Base-by-base conservation (phyloP, 2,888 invertebrate genomes). In the Andrena camellia region DNA sequence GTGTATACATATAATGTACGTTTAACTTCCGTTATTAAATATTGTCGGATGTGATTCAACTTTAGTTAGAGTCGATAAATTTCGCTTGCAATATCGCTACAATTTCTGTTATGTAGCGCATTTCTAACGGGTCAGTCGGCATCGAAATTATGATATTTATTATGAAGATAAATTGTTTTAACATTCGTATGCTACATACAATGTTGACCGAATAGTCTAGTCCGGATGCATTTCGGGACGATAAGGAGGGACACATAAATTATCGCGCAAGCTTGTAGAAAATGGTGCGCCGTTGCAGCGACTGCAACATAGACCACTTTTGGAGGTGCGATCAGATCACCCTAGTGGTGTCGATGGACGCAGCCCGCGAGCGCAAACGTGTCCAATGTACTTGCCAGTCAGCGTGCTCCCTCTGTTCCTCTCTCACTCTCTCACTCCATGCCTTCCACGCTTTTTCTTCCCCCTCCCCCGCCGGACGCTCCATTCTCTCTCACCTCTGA, bases 331-430 rank as follows among this genome's bases (percentile, higher is more conserved):
- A 87, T 86, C 88, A 86, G 85, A 87, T 86, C 88, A 86, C 80
- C 86, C 82, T 85, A 72, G 71, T 78, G 86, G 83, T 88, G 88
- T 88, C 88, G 88, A 88, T 88, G 88, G 78, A 88, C 88, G 85
- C 78, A 84, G 75, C 70, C 80, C 73, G 81, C 60, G 77, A 88
- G 75, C 82, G 78, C 81, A 88, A 87, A 86, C 86, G 80, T 78
- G 86, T 85, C 81, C 76, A 81, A 73, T 78, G 81, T 86, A 84
- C 80, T 86, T 85, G 86, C 85, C 82, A 82, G 85, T 88, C 88
- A 86, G 81, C 78, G 63, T 79, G 63, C 75, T 76, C 63, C 64
- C 71, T 78, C 79, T 81, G 74, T 69, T 68, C 54, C 62, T 8
- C 72, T 78, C 60, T 33, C 68, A 75, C 54, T 23, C 35, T 1